Percentiles rank a stretch among this genome's conserved stretches.
phyloP scores from a whole-genome alignment of 2,888 invertebrate genomes.

The Macrostomum cliftonense region DNA sequence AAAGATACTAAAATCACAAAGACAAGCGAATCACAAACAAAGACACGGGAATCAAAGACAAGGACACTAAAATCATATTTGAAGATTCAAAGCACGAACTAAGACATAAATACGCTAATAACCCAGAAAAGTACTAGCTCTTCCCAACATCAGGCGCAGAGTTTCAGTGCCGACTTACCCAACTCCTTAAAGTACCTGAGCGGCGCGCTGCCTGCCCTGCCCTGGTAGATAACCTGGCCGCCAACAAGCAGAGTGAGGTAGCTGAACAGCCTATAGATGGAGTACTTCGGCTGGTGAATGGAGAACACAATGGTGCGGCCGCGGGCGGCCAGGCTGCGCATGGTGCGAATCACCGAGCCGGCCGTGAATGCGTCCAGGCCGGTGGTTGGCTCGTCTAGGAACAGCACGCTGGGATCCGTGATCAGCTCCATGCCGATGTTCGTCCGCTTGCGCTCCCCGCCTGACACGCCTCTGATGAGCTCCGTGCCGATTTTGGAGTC shows the following conservation, averaged over 20 bases:
- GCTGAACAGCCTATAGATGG: conserved; percentile 34
- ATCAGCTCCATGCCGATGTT: conserved; percentile 39
- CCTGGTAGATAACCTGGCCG: conserved; percentile 31
- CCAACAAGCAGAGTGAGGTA: conserved; percentile 24
- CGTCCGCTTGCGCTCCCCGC: conserved; percentile 35
- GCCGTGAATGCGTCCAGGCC: conserved; percentile 37
- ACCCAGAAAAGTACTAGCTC: too few species aligned
- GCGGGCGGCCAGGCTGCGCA: conserved; percentile 24
- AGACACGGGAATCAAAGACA: too few species aligned
- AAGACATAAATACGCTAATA: too few species aligned
- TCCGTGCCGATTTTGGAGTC: conserved; percentile 22
- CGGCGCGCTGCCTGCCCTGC: conserved; percentile 21
- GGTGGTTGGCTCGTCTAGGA: conserved; percentile 37
- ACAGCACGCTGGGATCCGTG: conserved; percentile 32
- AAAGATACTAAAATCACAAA: too few species aligned
- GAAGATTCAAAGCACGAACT: too few species aligned
- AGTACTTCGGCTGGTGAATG: conserved; percentile 36
- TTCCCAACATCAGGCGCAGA: too few species aligned
- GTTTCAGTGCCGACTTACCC: too few species aligned
- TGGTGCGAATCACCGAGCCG: conserved; percentile 30
- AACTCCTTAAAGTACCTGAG: conserved; percentile 8
- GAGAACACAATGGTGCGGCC: conserved; percentile 36
- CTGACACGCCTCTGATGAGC: conserved; percentile 36
- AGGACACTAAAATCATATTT: too few species aligned
- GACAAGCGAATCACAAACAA: too few species aligned